A percentile compares a stretch with the other conserved stretches of the same genome.
Conservation (phyloP, 2,113 vertebrate species). For the Hystrix cristata region DNA sequence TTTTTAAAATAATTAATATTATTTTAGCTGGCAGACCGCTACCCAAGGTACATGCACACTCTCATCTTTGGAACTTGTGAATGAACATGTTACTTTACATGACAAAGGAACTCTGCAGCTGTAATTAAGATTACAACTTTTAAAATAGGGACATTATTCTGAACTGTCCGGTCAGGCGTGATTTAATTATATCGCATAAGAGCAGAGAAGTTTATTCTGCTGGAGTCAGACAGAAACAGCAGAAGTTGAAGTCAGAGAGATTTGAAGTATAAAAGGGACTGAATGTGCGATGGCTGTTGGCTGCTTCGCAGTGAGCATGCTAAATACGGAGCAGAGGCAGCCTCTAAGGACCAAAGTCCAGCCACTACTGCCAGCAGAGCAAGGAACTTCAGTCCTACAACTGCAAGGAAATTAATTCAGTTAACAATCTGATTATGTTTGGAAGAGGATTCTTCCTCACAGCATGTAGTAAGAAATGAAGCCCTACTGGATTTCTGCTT, state of each 20-base stretch:
- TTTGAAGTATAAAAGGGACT: not conserved
- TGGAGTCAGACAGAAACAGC: not conserved
- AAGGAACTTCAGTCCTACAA: no score
- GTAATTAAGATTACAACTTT: not conserved
- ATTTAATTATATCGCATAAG: not conserved
- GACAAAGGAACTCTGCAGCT: not conserved
- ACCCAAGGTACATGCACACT: not conserved
- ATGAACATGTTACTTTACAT: not conserved
- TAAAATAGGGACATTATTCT: not conserved
- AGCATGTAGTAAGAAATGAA: not conserved
- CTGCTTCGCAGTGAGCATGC: not conserved
- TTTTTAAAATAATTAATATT: not conserved
- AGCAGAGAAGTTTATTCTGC: not conserved
- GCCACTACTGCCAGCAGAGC: not conserved
- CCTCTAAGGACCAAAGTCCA: not conserved
- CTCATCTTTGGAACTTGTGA: not conserved
- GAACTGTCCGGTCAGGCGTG: no score
- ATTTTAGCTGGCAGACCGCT: not conserved
- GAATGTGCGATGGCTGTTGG: rapidly evolving
- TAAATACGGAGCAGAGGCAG: not conserved
- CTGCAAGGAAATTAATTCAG: not conserved
- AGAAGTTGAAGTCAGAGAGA: not conserved
- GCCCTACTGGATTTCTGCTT: not conserved
- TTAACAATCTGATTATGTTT: not conserved
- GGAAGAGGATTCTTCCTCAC: not conserved